Evolutionary conservation across 2,113 vertebrate genomes (phyloP), one percentile per base, ranked within the genome.

Genomic region (Chrysemys picta): DNA sequence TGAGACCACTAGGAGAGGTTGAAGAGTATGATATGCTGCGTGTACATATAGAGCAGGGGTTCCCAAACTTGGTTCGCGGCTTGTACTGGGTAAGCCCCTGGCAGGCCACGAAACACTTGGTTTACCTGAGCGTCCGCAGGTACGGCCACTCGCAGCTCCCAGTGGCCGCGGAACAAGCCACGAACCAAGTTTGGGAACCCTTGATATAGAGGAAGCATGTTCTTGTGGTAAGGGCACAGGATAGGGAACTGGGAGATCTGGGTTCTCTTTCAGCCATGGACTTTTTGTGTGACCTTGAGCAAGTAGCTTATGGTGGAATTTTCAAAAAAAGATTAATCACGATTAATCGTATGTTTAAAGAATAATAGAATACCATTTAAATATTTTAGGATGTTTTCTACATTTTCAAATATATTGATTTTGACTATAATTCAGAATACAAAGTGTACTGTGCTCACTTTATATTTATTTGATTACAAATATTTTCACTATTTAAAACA

Each of bases 231-330:
- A 22, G 31, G 52, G n/a, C 59, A n/a, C 21, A 85, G 49, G 89
- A 84, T 0, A 21, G 82, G 54, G 85, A 89, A 42, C 31, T 8
- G 57, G 65, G 50, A 7, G 87, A 45, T 6, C 10, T 13, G n/a
- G 80, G 4, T 91, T 87, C 80, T 90, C 21, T 5, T 89, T 31
- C 19, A 59, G 49, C 84, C 56, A 84, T 92, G n/a, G 31, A 6
- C 59, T 0, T 2, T 54, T 4, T 47, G 25, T 72, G 16, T 53
- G 29, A 3, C 8, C 88, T 93, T 49, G 8, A n/a, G 2, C 56
- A 79, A 81, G 54, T 17, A 13, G 4, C 49, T 56, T 72, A 10
- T 56, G 89, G 22, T 53, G 78, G 75, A 93, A 5, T 65, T 89
- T 87, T 85, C 54, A 59, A 50, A 54, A 54, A 54, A 54, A 54